A percentile compares a stretch with the other conserved stretches of the same genome.
Evolutionary conservation across 2,888 invertebrate genomes (phyloP).

Genomic region (Tiliacea aurago): DNA sequence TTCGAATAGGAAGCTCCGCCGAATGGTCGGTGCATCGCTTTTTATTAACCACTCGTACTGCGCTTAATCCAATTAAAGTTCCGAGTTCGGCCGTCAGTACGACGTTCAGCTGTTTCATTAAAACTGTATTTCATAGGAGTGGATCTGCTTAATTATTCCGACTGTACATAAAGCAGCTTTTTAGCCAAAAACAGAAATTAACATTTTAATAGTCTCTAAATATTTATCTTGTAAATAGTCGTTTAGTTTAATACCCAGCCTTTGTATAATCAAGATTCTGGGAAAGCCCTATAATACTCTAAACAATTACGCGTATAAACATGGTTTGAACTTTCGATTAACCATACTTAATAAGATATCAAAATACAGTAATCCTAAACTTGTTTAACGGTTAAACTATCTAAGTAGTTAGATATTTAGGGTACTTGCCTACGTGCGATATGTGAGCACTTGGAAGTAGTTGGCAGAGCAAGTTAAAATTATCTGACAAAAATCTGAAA

Average conservation of each 20-base stretch:
- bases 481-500: neutral
- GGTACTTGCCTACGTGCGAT: slow-evolving; percentile 11
- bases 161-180: slow-evolving; percentile 11
- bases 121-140: slow-evolving; percentile 54
- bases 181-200: slow-evolving; percentile 7
- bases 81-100: slow-evolving; percentile 59
- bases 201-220: slow-evolving; percentile 6
- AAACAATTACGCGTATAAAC: slow-evolving; percentile 17
- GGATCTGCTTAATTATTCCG: slow-evolving; percentile 44
- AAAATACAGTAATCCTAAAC: slow-evolving; percentile 30
- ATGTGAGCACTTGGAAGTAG: slow-evolving; percentile 18
- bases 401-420: slow-evolving; percentile 22
- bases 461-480: slow-evolving; percentile 11
- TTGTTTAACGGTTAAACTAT: slow-evolving; percentile 32
- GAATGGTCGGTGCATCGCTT: slow-evolving; percentile 62
- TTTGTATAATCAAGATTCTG: slow-evolving; percentile 14
- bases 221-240: slow-evolving; percentile 21
- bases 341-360: slow-evolving; percentile 14
- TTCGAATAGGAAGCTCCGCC: slow-evolving; percentile 47
- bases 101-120: slow-evolving; percentile 56
- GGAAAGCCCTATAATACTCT: slow-evolving; percentile 17
- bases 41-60: slow-evolving; percentile 67
- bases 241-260: neutral
- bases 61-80: slow-evolving; percentile 76
- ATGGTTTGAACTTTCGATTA: slow-evolving; percentile 24